A percentile compares a stretch with the other conserved stretches of the same genome.
These are phyloP conservation scores for Eupelmus urozonus DNA, from an alignment of 2,888 invertebrate species.

Conservation along the genomic window DNA sequence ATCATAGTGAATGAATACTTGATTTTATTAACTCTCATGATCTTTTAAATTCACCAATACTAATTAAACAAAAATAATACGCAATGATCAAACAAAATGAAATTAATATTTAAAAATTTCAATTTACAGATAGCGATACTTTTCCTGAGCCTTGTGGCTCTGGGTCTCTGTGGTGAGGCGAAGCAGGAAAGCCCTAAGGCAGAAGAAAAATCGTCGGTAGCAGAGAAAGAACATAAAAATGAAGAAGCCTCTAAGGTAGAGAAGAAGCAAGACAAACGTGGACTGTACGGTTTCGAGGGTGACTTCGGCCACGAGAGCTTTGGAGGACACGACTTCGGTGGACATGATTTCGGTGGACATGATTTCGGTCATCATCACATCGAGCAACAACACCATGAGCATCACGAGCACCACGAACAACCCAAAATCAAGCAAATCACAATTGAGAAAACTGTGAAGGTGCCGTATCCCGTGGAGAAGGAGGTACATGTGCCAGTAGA, in stretches of 20 bases:
- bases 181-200: conserved; percentile 50
- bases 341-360: conserved; percentile 50
- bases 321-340: conserved; percentile 57
- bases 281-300: conserved; percentile 79
- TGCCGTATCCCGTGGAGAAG: conserved; percentile 81
- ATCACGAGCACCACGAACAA: conserved; percentile 63
- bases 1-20: no score
- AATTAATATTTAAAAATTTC: neutral
- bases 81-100: neutral
- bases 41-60: neutral
- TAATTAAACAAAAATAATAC: neutral
- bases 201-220: conserved; percentile 38
- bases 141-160: conserved; percentile 69
- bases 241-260: conserved; percentile 78
- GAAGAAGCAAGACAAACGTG: conserved; percentile 88
- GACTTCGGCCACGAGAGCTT: conserved; percentile 61
- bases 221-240: conserved; percentile 52
- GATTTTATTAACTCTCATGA: neutral
- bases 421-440: conserved; percentile 73
- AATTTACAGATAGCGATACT: conserved; percentile 64
- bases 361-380: conserved; percentile 53
- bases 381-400: conserved; percentile 47
- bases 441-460: conserved; percentile 76
- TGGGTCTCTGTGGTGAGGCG: conserved; percentile 65
- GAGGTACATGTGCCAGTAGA: conserved; percentile 83